These are phyloP conservation scores for Mirza zaza DNA, from an alignment of 2,113 vertebrate species.

Conservation along the genomic window DNA sequence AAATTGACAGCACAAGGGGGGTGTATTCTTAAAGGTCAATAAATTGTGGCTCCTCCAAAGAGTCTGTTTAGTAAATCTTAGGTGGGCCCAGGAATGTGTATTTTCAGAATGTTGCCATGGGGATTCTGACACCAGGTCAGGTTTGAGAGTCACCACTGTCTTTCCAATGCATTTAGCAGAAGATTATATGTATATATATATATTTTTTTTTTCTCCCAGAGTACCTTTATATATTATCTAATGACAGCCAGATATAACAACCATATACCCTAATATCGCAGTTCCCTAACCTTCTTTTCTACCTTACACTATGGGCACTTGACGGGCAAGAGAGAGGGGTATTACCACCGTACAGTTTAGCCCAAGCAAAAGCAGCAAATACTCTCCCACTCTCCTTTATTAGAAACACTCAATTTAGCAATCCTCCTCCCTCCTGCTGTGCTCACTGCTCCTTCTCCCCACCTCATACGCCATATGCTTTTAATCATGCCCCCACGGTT, in stretches of 20 bases:
- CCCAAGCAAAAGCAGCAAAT: slow-evolving; percentile 61
- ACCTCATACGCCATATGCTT: slow-evolving; percentile 74
- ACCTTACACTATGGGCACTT: background rate
- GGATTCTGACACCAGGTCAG: background rate
- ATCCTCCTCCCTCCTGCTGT: slow-evolving; percentile 68
- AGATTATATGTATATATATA: background rate
- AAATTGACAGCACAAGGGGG: background rate
- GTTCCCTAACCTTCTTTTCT: background rate
- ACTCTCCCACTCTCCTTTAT: slow-evolving; percentile 70
- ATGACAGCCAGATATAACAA: background rate
- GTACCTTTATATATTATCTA: background rate
- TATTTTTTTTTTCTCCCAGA: too few species aligned
- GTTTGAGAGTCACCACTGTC: background rate
- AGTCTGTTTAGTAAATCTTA: background rate
- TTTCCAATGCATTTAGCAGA: background rate
- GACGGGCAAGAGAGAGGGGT: background rate
- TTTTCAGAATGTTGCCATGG: background rate
- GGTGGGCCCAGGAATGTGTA: background rate
- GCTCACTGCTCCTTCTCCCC: slow-evolving; percentile 62
- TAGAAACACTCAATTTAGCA: slow-evolving; percentile 76
- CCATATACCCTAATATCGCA: background rate
- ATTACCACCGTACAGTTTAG: slow-evolving; percentile 28
- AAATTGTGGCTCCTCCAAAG: background rate
- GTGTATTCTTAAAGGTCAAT: background rate
- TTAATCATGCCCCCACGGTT: slow-evolving; percentile 73